phyloP scores from a whole-genome alignment of 2,888 invertebrate species.

The Leucania comma region DNA sequence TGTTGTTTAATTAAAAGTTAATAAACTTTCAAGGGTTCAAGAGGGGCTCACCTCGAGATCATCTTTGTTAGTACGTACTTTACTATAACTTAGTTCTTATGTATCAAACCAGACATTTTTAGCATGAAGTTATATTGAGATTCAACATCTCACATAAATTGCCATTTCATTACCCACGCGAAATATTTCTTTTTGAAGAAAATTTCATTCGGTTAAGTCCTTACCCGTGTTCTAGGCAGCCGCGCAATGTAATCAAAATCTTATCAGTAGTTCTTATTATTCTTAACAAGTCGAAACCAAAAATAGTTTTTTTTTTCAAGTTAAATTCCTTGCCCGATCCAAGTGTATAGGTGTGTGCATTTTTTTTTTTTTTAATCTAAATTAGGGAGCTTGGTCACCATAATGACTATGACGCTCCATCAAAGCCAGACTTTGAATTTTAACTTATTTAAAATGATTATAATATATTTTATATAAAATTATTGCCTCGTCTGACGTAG shows the following conservation, averaged over 20 bases:
- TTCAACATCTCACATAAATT: not conserved
- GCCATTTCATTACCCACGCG: not conserved
- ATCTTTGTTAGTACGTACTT: not conserved
- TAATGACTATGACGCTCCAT: too few relatives aligned
- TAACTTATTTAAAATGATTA: too few relatives aligned
- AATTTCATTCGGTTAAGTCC: not conserved
- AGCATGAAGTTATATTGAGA: not conserved
- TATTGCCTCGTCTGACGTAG: too few relatives aligned
- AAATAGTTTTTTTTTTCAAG: too few relatives aligned
- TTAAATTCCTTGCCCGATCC: too few relatives aligned
- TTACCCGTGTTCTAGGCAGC: not conserved
- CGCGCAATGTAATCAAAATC: slow-evolving; percentile 14
- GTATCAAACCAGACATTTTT: not conserved
- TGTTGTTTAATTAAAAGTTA: slow-evolving; percentile 7
- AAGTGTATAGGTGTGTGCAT: too few relatives aligned
- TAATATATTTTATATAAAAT: too few relatives aligned
- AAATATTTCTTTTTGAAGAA: not conserved
- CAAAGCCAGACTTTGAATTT: too few relatives aligned
- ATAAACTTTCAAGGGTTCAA: not conserved
- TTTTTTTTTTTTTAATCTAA: too few relatives aligned
- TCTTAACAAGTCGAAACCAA: too few relatives aligned
- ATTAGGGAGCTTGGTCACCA: too few relatives aligned
- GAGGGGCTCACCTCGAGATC: too few relatives aligned
- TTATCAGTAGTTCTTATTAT: slow-evolving; percentile 4
- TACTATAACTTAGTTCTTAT: not conserved